Percentiles rank a stretch among this genome's conserved stretches.
Conservation (phyloP, 2,888 invertebrate species). For the Lasioglossum calceatum region DNA sequence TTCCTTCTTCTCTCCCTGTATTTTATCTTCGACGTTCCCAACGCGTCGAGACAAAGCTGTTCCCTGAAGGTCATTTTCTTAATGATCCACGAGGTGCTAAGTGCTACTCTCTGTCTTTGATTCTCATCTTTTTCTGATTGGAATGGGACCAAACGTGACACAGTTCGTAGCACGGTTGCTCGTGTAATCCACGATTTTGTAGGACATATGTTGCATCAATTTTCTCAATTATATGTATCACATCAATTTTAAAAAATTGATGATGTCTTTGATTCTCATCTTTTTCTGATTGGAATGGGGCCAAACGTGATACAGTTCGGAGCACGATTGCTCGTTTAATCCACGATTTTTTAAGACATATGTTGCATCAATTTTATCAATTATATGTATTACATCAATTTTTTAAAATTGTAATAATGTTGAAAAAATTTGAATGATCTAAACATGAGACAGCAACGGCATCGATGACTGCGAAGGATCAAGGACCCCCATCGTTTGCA, state of each 20-base stretch:
- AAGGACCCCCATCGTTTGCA: constrained; percentile 4
- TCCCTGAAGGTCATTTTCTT: constrained; percentile 21
- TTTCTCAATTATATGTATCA: too few species aligned
- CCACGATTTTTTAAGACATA: too few species aligned
- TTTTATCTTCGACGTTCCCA: constrained; percentile 40
- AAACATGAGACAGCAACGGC: not conserved
- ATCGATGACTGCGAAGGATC: not conserved
- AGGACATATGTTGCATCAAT: too few species aligned
- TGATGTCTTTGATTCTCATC: not conserved
- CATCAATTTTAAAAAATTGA: too few species aligned
- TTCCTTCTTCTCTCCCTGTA: not conserved
- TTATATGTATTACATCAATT: too few species aligned
- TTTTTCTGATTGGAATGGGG: not conserved
- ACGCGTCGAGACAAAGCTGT: constrained; percentile 25
- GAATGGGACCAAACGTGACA: too few species aligned
- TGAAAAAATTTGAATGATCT: not conserved
- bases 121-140: not conserved
- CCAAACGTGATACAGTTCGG: not conserved
- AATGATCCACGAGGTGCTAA: constrained; percentile 22
- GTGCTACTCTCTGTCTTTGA: constrained; percentile 9
- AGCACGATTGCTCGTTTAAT: not conserved
- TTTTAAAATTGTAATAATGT: not conserved
- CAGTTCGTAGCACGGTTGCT: too few species aligned
- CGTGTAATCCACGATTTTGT: too few species aligned
- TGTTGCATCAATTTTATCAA: too few species aligned